These are phyloP conservation scores for Cepaea hortensis DNA, from an alignment of 2,888 invertebrate species.

Conservation along the genomic window DNA sequence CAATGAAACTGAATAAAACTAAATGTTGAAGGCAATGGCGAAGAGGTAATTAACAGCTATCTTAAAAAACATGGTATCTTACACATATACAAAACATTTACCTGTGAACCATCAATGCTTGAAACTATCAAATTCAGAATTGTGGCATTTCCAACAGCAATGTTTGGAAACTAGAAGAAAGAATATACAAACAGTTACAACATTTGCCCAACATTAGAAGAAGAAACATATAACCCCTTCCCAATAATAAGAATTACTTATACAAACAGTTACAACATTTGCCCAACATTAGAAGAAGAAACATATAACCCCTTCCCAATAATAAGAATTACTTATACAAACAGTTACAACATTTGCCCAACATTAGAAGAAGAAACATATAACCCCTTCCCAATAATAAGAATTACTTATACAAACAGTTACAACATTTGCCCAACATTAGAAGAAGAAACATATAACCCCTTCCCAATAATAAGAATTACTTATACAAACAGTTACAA, in stretches of 20 bases:
- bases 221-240: neutral
- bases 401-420: neutral
- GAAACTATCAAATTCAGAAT: constrained; percentile 92
- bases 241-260: neutral
- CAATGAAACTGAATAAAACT: no score
- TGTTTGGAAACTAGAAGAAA: constrained; percentile 83
- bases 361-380: neutral
- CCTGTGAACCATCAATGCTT: constrained; percentile 87
- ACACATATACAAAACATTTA: constrained; percentile 46
- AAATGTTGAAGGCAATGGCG: no score
- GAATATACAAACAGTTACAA: neutral
- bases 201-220: neutral
- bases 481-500: neutral
- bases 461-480: neutral
- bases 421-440: neutral
- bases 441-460: neutral
- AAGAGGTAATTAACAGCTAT: no score
- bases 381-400: neutral
- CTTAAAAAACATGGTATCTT: no score
- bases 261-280: neutral
- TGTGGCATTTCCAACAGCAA: constrained; percentile 90
- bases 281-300: neutral
- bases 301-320: neutral
- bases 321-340: neutral
- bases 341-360: neutral